These are phyloP conservation scores for Euproctis similis DNA, from an alignment of 2,888 invertebrate genomes.

Conservation along the genomic window DNA sequence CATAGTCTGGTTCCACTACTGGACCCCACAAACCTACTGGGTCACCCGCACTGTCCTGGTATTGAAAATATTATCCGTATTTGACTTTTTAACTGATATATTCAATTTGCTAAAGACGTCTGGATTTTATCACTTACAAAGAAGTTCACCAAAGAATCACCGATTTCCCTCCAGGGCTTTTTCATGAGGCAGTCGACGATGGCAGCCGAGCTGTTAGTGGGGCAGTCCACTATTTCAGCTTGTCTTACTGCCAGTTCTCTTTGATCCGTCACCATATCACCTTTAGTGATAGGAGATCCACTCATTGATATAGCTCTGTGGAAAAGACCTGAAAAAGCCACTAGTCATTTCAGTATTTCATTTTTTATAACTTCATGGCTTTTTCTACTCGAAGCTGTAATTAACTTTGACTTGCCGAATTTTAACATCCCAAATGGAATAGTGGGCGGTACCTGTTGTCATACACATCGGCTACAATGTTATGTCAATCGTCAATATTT, in stretches of 20 bases:
- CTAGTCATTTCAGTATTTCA: too few relatives aligned
- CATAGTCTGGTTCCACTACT: conserved; percentile 80
- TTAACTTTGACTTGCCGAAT: too few relatives aligned
- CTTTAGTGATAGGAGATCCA: conserved; percentile 75
- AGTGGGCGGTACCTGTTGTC: too few relatives aligned
- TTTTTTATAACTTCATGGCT: too few relatives aligned
- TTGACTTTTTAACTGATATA: too few relatives aligned
- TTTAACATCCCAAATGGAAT: too few relatives aligned
- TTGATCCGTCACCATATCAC: conserved; percentile 72
- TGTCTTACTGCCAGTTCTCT: conserved; percentile 77
- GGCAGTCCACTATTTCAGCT: conserved; percentile 77
- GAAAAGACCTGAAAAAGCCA: conserved; percentile 80
- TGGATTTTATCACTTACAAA: conserved; percentile 60
- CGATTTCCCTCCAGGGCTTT: conserved; percentile 62
- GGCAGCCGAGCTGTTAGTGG: conserved; percentile 64
- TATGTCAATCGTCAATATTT: too few relatives aligned
- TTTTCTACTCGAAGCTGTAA: too few relatives aligned
- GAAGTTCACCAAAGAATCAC: conserved; percentile 59
- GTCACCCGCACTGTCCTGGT: conserved; percentile 71
- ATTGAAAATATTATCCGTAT: too few relatives aligned
- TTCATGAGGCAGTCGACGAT: conserved; percentile 79
- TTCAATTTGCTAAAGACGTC: too few relatives aligned
- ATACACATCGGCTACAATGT: too few relatives aligned
- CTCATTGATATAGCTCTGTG: conserved; percentile 83
- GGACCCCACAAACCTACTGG: conserved; percentile 78